These are phyloP conservation scores for Gryon sp. DNA, from an alignment of 1,140 invertebrate genomes.

Conservation along the genomic window DNA sequence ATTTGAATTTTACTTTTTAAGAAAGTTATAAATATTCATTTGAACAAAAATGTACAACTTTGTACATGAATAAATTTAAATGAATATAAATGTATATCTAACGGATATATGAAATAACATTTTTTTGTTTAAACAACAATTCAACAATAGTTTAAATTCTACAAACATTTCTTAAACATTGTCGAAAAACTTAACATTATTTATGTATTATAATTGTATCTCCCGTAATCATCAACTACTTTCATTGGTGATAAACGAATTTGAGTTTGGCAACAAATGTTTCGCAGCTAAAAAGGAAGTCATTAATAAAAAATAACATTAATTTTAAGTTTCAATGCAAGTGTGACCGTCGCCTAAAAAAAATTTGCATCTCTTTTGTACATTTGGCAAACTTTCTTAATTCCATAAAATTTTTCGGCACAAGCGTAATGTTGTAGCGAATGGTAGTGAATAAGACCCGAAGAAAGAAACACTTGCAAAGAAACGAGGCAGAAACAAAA, in stretches of 20 bases:
- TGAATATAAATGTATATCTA: too few species aligned
- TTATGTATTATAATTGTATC: constrained; percentile 14
- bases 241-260: constrained; percentile 6
- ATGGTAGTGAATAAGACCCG: constrained; percentile 30
- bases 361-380: constrained; percentile 12
- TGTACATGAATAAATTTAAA: too few species aligned
- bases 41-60: too few species aligned
- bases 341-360: neutral
- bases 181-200: constrained; percentile 31
- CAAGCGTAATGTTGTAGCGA: constrained; percentile 24
- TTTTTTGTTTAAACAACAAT: constrained; percentile 9
- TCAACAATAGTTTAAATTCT: constrained; percentile 28
- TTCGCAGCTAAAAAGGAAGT: neutral
- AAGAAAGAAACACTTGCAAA: constrained; percentile 20
- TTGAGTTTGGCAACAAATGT: neutral
- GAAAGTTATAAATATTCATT: too few species aligned
- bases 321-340: neutral
- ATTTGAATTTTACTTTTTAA: too few species aligned
- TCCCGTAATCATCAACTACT: constrained; percentile 6
- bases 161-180: constrained; percentile 21
- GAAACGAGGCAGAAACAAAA: constrained; percentile 56
- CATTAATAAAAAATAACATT: constrained; percentile 4
- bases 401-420: constrained; percentile 26
- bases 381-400: constrained; percentile 41
- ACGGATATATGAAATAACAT: constrained; percentile 9